Evolutionary conservation across 2,113 vertebrate genomes (phyloP).

Genomic region (Podilymbus podiceps): DNA sequence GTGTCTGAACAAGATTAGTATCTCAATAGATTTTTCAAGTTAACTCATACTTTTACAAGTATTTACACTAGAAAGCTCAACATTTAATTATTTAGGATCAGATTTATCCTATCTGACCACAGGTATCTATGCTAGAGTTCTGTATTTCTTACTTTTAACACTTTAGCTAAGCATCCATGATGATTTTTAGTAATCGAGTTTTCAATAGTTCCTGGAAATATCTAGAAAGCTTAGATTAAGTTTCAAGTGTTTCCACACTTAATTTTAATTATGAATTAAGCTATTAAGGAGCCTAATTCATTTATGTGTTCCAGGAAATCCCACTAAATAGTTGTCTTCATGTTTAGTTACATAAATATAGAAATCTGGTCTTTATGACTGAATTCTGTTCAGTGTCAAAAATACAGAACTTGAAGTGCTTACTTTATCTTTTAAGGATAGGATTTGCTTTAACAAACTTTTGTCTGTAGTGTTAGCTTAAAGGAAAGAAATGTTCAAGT

Average conservation of each 20-base stretch:
- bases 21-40: background rate
- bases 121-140: background rate
- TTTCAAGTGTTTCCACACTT: background rate
- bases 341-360: background rate
- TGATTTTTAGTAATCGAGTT: background rate
- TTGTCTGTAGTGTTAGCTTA: background rate
- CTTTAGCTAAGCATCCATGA: background rate
- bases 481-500: background rate
- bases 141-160: background rate
- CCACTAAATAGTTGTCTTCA: background rate
- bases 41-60: background rate
- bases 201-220: background rate
- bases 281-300: background rate
- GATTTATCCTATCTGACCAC: background rate
- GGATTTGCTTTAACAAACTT: background rate
- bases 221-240: background rate
- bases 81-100: background rate
- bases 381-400: background rate
- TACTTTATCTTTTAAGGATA: background rate
- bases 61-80: background rate
- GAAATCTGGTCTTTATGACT: background rate
- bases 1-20: background rate
- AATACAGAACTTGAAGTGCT: background rate
- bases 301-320: background rate
- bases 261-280: too few relatives aligned